Percentiles rank a stretch among this genome's conserved stretches.
phyloP scores from a whole-genome alignment of 2,797 vertebrate species.

The Phylloscopus collybita region DNA sequence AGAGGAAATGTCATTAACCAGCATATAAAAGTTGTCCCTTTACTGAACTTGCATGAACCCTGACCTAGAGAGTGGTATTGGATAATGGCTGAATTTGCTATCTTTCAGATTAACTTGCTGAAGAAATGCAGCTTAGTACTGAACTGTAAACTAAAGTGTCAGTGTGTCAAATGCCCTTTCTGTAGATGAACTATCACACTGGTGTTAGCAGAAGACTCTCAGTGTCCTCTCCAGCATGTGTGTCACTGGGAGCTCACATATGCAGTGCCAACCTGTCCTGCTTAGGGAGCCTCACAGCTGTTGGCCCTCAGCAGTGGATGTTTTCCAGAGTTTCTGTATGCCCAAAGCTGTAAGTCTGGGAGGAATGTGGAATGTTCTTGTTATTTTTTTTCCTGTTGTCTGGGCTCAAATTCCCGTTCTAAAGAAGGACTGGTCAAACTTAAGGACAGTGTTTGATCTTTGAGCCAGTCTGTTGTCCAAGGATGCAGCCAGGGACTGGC shows the following conservation, averaged over 20 bases:
- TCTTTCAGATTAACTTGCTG: not conserved
- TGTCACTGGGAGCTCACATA: not conserved
- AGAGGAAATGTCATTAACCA: constrained; percentile 6
- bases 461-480: not conserved
- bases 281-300: not conserved
- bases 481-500: not conserved
- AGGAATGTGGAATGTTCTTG: not conserved
- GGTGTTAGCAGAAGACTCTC: not conserved
- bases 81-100: not conserved
- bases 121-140: not conserved
- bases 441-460: not conserved
- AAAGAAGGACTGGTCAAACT: not conserved
- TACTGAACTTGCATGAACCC: not conserved
- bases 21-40: not conserved
- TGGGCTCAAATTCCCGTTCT: not conserved
- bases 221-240: rapidly evolving
- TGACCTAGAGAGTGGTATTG: not conserved
- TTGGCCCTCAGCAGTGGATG: not conserved
- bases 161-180: not conserved
- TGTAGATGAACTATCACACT: not conserved
- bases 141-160: not conserved
- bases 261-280: not conserved
- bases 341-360: not conserved
- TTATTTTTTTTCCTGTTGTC: not conserved
- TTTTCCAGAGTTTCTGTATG: not conserved